phyloP scores from a whole-genome alignment of 2,797 vertebrate species.

The Iguana delicatissima region DNA sequence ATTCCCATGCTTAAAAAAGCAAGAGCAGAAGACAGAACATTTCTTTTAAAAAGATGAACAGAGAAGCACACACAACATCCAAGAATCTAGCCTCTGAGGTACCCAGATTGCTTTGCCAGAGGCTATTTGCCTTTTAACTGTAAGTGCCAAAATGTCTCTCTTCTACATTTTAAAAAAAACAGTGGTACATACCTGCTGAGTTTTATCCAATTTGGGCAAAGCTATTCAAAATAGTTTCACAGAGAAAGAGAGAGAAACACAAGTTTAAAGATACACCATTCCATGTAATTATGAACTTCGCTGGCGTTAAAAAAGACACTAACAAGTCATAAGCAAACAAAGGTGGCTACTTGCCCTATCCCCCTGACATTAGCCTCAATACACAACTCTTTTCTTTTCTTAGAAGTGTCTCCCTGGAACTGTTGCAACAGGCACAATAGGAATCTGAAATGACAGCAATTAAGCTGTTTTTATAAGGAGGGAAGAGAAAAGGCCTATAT shows the following conservation, averaged over 20 bases:
- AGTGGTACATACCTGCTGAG: constrained; percentile 8
- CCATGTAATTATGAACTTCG: neutral
- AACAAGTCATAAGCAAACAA: neutral
- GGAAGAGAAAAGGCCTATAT: neutral
- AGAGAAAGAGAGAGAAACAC: constrained; percentile 12
- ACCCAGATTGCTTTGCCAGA: neutral
- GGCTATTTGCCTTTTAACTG: neutral
- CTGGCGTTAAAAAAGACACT: neutral
- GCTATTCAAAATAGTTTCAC: constrained; percentile 26
- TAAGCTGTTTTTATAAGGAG: neutral
- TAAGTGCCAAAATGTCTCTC: constrained; percentile 11
- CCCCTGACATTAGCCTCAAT: neutral
- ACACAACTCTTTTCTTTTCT: neutral
- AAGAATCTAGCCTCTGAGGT: neutral
- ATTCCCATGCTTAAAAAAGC: neutral
- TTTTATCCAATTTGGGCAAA: neutral
- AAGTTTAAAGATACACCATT: neutral
- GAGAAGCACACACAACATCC: neutral
- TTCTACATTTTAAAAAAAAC: neutral
- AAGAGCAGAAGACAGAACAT: neutral
- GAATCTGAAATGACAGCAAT: neutral
- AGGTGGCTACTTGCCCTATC: neutral
- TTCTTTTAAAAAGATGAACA: too few relatives aligned
- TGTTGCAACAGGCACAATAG: neutral
- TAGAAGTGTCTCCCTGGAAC: neutral